Evolutionary conservation across 1,140 invertebrate species (phyloP).

Genomic region (Vanessa atalanta): DNA sequence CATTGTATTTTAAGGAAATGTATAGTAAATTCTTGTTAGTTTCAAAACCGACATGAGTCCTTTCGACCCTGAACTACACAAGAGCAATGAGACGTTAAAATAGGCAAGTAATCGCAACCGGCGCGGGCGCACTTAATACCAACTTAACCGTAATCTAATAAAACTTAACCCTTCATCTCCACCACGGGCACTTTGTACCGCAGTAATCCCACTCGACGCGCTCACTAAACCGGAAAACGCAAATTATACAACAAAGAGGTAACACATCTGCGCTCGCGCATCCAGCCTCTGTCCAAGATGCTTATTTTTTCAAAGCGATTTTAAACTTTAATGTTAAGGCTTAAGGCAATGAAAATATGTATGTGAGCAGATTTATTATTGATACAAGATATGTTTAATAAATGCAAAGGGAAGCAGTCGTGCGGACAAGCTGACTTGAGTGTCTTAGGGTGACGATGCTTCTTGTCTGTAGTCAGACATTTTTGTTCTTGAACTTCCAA

Average conservation of each 20-base stretch:
- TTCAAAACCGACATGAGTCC: background rate
- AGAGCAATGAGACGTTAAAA: slow-evolving; percentile 31
- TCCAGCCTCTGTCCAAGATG: slow-evolving; percentile 38
- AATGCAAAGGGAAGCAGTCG: slow-evolving; percentile 68
- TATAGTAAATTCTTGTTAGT: too few relatives aligned
- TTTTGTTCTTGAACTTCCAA: background rate
- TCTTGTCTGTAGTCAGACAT: background rate
- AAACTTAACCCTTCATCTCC: slow-evolving; percentile 49
- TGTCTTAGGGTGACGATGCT: slow-evolving; percentile 52
- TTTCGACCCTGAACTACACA: background rate
- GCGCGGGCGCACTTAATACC: slow-evolving; percentile 35
- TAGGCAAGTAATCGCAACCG: slow-evolving; percentile 17
- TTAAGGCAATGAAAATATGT: slow-evolving; percentile 37
- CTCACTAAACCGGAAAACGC: slow-evolving; percentile 76
- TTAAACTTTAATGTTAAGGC: slow-evolving; percentile 42
- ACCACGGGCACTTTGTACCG: slow-evolving; percentile 41
- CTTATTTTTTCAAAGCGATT: slow-evolving; percentile 15
- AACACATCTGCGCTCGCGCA: slow-evolving; percentile 72
- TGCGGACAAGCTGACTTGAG: slow-evolving; percentile 61
- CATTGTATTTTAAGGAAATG: too few relatives aligned
- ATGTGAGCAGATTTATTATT: slow-evolving; percentile 64
- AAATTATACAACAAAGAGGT: slow-evolving; percentile 78
- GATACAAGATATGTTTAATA: slow-evolving; percentile 77
- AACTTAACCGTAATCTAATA: slow-evolving; percentile 57
- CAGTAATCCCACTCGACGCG: slow-evolving; percentile 69